Evolutionary conservation across 2,113 vertebrate species (phyloP), one percentile per base, ranked within the genome.

Genomic region (Charina bottae): DNA sequence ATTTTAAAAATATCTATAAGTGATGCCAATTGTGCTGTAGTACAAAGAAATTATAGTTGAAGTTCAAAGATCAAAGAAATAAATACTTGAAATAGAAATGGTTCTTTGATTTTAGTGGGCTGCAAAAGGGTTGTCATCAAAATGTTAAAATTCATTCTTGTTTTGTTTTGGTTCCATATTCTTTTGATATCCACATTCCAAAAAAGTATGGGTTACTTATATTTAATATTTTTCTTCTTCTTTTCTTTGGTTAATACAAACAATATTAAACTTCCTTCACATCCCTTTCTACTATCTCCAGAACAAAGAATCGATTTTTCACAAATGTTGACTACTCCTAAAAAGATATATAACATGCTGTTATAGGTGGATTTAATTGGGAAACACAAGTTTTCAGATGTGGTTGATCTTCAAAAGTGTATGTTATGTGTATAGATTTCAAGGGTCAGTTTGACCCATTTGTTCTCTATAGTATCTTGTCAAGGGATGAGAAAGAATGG

Each of bases 401-500:
- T 78, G 49, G 92, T 9, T 0, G 72, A 19, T 17, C 11, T 92
- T 64, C 85, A 90, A 89, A 90, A 64, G 23, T 37, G 86, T 42
- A 7, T 49, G 12, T 10, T 49, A 89, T 26, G 49, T 53, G 21
- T 53, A 3, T 0, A 93, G 85, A 58, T 94, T 89, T 24, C 90
- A 94, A 93, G 87, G 26, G 62, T 91, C 89, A 86, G 1, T 88
- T 92, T 93, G 87, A 90, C 56, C 88, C 33, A 0, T 54, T 6
- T 88, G 19, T 54, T 90, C 72, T 86, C n/a, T 55, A n/a, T n/a
- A 26, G 28, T 5, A 17, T 93, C 53, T 58, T 83, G 89, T n/a
- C 83, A 89, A 94, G 90, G 83, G 84, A 8, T 60, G 12, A 84
- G 23, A 37, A 93, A 93, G 28, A 53, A 85, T 83, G 4, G 28